phyloP scores from a whole-genome alignment of 2,113 vertebrate species.

The Acrocephalus kingi region DNA sequence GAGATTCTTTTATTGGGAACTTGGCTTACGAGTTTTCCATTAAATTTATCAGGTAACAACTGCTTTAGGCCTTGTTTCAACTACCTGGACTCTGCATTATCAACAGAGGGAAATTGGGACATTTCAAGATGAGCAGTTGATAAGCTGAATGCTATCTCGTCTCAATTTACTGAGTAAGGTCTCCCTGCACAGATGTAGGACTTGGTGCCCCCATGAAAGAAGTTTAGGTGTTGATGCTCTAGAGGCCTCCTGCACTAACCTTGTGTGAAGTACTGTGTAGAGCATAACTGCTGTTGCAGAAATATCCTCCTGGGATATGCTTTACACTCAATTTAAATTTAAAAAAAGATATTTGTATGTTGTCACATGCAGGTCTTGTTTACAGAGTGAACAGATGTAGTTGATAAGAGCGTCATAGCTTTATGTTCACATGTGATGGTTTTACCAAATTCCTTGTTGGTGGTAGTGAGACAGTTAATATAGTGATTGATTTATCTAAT shows the following conservation, averaged over 20 bases:
- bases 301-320: background rate
- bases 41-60: background rate
- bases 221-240: background rate
- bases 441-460: background rate
- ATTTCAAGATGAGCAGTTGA: background rate
- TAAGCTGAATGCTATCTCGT: background rate
- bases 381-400: background rate
- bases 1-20: background rate
- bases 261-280: background rate
- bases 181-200: fast-evolving
- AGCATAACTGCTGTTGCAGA: background rate
- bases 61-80: background rate
- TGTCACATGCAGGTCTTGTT: background rate
- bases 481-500: background rate
- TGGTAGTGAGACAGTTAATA: background rate
- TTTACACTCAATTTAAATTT: background rate
- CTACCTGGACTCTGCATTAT: background rate
- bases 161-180: background rate
- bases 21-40: background rate
- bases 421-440: background rate
- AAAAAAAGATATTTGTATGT: background rate
- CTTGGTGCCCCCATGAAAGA: fast-evolving
- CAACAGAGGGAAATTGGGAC: background rate
- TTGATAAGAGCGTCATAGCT: background rate
- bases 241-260: background rate